Percentiles rank a stretch among this genome's conserved stretches.
phyloP scores from a whole-genome alignment of 2,888 invertebrate genomes.

The Masnerella sp. region DNA sequence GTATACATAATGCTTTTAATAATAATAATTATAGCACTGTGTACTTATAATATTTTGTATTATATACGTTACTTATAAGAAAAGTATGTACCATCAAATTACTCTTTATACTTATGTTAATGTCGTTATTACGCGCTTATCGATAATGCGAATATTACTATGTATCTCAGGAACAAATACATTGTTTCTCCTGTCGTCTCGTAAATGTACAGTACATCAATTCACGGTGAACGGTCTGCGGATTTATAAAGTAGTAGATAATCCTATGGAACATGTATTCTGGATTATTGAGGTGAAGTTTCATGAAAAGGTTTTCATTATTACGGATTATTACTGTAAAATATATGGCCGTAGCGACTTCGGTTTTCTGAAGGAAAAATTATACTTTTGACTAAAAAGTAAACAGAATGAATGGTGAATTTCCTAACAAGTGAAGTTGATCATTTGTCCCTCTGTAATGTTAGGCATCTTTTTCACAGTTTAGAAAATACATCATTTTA shows the following conservation, averaged over 20 bases:
- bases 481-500: too few species aligned
- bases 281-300: constrained; percentile 24
- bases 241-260: constrained; percentile 63
- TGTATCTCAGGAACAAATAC: constrained; percentile 76
- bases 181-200: constrained; percentile 62
- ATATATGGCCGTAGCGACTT: too few species aligned
- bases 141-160: constrained; percentile 70
- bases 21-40: constrained; percentile 61
- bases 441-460: too few species aligned
- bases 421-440: too few species aligned
- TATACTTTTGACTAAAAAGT: too few species aligned
- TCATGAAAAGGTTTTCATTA: constrained; percentile 29
- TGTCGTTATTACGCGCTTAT: constrained; percentile 69
- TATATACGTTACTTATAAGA: constrained; percentile 72
- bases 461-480: too few species aligned
- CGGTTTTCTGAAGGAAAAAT: too few species aligned
- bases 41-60: constrained; percentile 59
- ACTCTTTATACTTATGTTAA: constrained; percentile 71
- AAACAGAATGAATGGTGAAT: too few species aligned
- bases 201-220: constrained; percentile 69
- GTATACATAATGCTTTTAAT: constrained; percentile 52
- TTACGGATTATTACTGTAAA: constrained; percentile 31
- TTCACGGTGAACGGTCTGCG: constrained; percentile 74
- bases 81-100: constrained; percentile 77
- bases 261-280: constrained; percentile 41